Percentiles rank a stretch among this genome's conserved stretches.
Conservation (phyloP, 2,113 vertebrate species). For the Mesocricetus auratus region DNA sequence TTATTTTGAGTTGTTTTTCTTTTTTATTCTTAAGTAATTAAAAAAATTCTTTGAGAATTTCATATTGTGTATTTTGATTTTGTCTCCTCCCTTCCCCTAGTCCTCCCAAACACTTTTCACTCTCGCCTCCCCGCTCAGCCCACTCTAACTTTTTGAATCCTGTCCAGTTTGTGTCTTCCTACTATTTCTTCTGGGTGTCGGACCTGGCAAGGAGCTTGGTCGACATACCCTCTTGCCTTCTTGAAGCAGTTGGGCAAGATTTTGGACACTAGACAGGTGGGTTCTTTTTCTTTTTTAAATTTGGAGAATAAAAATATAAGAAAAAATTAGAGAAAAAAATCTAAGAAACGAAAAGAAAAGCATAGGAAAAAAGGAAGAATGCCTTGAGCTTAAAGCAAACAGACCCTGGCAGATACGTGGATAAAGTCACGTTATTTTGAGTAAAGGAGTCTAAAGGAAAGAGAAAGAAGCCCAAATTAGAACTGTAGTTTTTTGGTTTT, state of each 20-base stretch:
- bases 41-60: background rate
- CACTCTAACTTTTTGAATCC: background rate
- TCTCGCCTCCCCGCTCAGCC: background rate
- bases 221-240: background rate
- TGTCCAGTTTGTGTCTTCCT: background rate
- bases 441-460: background rate
- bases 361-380: background rate
- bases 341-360: background rate
- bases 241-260: background rate
- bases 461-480: background rate
- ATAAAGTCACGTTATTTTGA: background rate
- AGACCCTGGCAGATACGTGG: background rate
- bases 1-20: background rate
- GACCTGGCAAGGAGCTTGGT: background rate
- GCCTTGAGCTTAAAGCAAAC: background rate
- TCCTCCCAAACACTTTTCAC: background rate
- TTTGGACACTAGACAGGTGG: background rate
- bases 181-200: background rate
- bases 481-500: background rate
- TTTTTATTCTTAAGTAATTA: background rate
- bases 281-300: background rate
- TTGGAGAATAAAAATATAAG: background rate
- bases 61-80: background rate
- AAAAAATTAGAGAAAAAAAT: background rate
- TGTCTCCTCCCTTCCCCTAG: background rate